Conservation (phyloP, 2,888 invertebrate genomes). For the Parelbella ahira region DNA sequence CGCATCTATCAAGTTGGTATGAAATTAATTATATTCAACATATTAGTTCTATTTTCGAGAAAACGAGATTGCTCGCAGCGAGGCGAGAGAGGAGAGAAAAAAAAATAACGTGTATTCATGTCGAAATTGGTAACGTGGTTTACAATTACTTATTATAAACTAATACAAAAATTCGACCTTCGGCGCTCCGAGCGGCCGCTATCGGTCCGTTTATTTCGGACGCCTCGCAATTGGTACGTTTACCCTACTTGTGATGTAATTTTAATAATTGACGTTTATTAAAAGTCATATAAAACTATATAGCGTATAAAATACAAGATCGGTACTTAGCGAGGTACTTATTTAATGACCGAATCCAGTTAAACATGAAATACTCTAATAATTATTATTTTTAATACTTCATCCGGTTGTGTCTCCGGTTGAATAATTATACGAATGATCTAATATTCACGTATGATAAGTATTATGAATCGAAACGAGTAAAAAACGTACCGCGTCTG, state of each 20-base stretch:
- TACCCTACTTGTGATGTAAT: conserved; percentile 37
- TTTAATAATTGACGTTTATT: conserved; percentile 13
- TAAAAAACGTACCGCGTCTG: too few relatives aligned
- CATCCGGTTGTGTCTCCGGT: conserved; percentile 52
- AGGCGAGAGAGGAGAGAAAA: conserved; percentile 54
- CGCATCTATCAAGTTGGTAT: conserved; percentile 74
- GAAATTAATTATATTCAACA: conserved; percentile 77
- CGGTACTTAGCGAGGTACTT: too few relatives aligned
- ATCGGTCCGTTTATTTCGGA: conserved; percentile 22
- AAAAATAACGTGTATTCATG: conserved; percentile 60
- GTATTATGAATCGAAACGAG: too few relatives aligned
- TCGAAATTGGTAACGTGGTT: conserved; percentile 70
- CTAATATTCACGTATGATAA: conserved; percentile 39
- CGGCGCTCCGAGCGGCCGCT: conserved; percentile 36
- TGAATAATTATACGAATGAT: conserved; percentile 48
- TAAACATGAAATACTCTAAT: conserved; percentile 1
- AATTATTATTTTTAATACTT: conserved; percentile 32
- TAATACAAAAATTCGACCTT: conserved; percentile 62
- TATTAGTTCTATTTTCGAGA: conserved; percentile 78
- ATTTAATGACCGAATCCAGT: not conserved
- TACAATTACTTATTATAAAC: conserved; percentile 76
- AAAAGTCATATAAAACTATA: too few relatives aligned
- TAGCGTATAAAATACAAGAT: too few relatives aligned
- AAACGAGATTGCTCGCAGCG: conserved; percentile 71
- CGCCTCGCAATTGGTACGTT: conserved; percentile 38